phyloP scores from a whole-genome alignment of 2,888 invertebrate genomes.

The Auanema sp. region DNA sequence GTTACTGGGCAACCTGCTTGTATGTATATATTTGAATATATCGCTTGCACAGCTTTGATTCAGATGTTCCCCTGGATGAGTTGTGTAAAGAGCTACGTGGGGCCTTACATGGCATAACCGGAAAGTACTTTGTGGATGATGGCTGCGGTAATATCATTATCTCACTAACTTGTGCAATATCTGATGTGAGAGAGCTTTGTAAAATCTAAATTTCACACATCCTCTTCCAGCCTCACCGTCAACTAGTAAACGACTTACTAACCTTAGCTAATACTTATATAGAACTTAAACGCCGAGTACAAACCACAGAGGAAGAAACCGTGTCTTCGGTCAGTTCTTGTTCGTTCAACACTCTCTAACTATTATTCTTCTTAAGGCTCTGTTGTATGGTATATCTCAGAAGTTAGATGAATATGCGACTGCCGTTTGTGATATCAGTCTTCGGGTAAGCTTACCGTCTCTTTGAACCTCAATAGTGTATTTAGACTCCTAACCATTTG shows the following conservation, averaged over 20 bases:
- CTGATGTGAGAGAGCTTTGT: background rate
- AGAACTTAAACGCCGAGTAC: conserved; percentile 3
- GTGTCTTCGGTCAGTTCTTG: background rate
- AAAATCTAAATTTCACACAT: no score
- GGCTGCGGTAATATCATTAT: conserved; percentile 9
- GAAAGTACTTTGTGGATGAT: conserved; percentile 14
- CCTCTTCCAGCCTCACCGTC: background rate
- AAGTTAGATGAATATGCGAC: no score
- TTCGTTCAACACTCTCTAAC: no score
- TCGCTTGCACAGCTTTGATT: no score
- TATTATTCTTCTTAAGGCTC: no score
- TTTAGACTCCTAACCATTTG: no score
- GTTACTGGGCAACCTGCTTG: no score
- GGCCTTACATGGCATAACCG: conserved; percentile 14
- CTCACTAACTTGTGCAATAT: conserved; percentile 9
- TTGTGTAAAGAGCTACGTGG: conserved; percentile 11
- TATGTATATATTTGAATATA: no score
- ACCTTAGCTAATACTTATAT: conserved; percentile 11
- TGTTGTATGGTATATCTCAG: no score
- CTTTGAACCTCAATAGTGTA: no score
- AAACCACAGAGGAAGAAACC: background rate
- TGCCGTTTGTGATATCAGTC: no score
- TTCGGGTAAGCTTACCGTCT: no score
- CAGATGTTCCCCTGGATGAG: conserved; percentile 3
- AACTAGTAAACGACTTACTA: conserved; percentile 10